Evolutionary conservation across 1,140 invertebrate species (phyloP), one percentile per base, ranked within the genome.

Genomic region (Zaprionus gabonicus): DNA sequence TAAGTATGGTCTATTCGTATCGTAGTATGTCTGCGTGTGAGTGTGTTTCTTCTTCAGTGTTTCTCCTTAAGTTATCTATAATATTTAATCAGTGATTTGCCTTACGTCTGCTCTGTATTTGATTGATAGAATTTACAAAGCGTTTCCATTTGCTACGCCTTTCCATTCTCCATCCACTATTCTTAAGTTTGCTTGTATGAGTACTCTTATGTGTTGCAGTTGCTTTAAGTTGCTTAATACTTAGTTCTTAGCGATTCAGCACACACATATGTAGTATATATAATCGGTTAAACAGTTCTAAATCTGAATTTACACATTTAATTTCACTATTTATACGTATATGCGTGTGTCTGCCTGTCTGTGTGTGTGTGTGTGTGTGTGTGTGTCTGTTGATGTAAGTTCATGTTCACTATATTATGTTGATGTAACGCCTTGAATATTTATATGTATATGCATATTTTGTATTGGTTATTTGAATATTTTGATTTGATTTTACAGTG

Each of bases 341-440:
- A 57, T 46, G 44, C 49, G 44, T 78, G 70, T 80, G 31, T 75
- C 69, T 67, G 58, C 79, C 62, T 75, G 63, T 80, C 1, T 55
- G 23, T 80, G 27, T 80, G 2, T 55, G 23, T 80, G 27, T 80
- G 2, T 55, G 23, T 80, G 27, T 75, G 71, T 67, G 58, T 81
- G 65, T 75, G 63, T 80, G 2, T 55, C 36, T 62, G 34, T 68
- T 62, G 41, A 17, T 68, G 62, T 57, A 55, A 25, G 27, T 51
- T 31, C 27, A 71, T 41, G 25, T 73, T 58, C 56, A 68, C 66
- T 60, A 74, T 51, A 25, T 23, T 78, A 79, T 87, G 71, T 73
- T 74, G 79, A 85, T 85, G 82, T 77, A 85, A 86, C 82, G 79
- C 17, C 78, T 67, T 90, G 75, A 81, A 84, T 88, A 88, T 88